A percentile compares a stretch with the other conserved stretches of the same genome.
Evolutionary conservation across 2,888 invertebrate genomes (phyloP).

Genomic region (Dasypogon diadema): DNA sequence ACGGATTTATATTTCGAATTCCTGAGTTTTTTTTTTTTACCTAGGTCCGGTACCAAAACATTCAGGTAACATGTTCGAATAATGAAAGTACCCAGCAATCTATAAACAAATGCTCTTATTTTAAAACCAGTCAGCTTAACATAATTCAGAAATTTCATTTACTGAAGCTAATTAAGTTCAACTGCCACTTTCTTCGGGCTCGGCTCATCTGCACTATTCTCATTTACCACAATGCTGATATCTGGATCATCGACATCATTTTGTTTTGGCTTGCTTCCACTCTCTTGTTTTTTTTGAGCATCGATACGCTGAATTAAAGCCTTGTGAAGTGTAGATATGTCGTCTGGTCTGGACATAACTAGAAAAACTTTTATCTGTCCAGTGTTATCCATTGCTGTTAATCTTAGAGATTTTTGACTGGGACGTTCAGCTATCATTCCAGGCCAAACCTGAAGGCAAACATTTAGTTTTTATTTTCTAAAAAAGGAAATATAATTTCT

Average conservation of each 20-base stretch:
- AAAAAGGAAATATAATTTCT: constrained; percentile 54
- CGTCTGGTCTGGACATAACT: constrained; percentile 80
- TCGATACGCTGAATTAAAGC: constrained; percentile 74
- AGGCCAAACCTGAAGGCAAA: constrained; percentile 78
- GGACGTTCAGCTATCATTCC: constrained; percentile 93
- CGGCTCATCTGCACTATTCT: constrained; percentile 61
- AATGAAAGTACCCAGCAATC: neutral
- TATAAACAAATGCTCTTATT: constrained; percentile 3
- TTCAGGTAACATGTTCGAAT: neutral
- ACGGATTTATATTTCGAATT: neutral
- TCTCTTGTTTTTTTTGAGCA: neutral
- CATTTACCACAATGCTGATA: constrained; percentile 64
- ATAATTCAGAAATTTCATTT: neutral
- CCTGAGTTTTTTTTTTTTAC: neutral
- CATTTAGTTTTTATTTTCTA: neutral
- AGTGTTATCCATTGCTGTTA: constrained; percentile 87
- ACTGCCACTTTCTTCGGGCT: constrained; percentile 64
- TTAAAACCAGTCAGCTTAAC: constrained; percentile 1
- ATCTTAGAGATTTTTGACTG: constrained; percentile 85
- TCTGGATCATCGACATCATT: constrained; percentile 65
- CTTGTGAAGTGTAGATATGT: constrained; percentile 75
- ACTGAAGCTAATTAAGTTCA: constrained; percentile 51
- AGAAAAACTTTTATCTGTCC: constrained; percentile 89
- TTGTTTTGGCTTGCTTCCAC: constrained; percentile 62
- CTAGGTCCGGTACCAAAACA: neutral